Evolutionary conservation across 2,888 invertebrate genomes (phyloP), one percentile per base, ranked within the genome.

Genomic region (Diarsia dahlii): DNA sequence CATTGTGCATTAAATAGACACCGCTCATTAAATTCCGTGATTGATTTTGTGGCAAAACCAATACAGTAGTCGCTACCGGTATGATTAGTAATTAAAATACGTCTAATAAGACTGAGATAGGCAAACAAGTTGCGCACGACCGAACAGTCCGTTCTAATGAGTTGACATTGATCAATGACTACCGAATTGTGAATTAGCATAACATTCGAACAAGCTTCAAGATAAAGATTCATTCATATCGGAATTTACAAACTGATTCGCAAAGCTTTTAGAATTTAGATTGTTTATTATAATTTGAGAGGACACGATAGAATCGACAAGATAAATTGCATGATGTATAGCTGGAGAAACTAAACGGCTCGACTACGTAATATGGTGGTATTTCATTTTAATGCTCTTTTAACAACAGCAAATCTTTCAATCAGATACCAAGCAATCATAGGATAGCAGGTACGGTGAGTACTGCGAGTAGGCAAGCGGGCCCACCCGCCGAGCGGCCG

Each of bases 401-500:
- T 76, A 79, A 79, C 72, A 75, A 82, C 68, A 71, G 82, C 71
- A 73, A 89, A 90, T 89, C 88, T 87, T 89, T 91, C 88, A 90
- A 90, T 90, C 89, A 88, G 88, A 71, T 85, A 91, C 90, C 90
- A 89, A 87, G 92, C 91, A 90, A 92, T 92, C 92, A 94, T 90
- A 89, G 72, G 73, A 73, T 78, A 73, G 67, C 82, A 92, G 91
- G 93, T 92, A 89, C 88, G 90, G 91, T 93, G 92, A 93, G 28
- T 58, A 15, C 28, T 58, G 58, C 15, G 58, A 58, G 92, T 91
- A 90, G 88, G 90, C 89, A 90, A 85, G 87, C 85, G 79, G 89
- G 94, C 89, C 95, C 96, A 95, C 95, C 95, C 95, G 93, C 93
- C 89, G 93, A 71, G 93, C 85, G 88, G 91, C 95, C 93, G 83